Percentiles rank a stretch among this genome's conserved stretches.
These are phyloP conservation scores for Aphidoletes aphidimyza DNA, from an alignment of 2,888 invertebrate genomes.

Conservation along the genomic window DNA sequence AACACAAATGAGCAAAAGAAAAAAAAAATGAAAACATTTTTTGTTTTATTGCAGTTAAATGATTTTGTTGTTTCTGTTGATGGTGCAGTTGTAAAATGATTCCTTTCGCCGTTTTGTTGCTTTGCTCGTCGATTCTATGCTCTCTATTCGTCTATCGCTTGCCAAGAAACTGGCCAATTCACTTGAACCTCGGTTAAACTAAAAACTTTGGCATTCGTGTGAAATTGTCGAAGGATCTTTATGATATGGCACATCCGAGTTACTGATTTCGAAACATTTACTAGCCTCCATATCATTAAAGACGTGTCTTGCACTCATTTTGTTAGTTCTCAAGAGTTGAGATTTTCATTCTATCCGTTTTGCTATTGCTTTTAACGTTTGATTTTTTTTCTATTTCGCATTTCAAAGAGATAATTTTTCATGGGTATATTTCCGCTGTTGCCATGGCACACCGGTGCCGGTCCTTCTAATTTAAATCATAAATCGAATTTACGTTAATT, in stretches of 20 bases:
- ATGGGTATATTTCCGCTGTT: background rate
- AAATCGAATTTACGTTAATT: slow-evolving; percentile 36
- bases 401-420: slow-evolving; percentile 35
- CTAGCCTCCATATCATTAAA: slow-evolving; percentile 5
- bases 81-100: background rate
- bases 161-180: background rate
- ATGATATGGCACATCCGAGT: background rate
- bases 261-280: background rate
- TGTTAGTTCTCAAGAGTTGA: background rate
- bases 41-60: background rate
- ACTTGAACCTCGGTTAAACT: background rate
- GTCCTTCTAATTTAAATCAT: slow-evolving; percentile 13
- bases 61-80: background rate
- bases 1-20: too few species aligned
- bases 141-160: background rate
- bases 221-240: slow-evolving; percentile 12
- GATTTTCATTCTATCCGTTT: background rate
- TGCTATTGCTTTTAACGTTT: background rate
- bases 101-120: background rate
- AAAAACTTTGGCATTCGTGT: background rate
- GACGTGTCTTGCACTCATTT: background rate
- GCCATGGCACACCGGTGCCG: background rate
- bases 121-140: background rate
- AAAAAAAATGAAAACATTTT: background rate
- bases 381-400: background rate